Percentiles rank a stretch among this genome's conserved stretches.
Conservation (phyloP, 2,113 vertebrate species). For the Campylomormyrus tamandua region DNA sequence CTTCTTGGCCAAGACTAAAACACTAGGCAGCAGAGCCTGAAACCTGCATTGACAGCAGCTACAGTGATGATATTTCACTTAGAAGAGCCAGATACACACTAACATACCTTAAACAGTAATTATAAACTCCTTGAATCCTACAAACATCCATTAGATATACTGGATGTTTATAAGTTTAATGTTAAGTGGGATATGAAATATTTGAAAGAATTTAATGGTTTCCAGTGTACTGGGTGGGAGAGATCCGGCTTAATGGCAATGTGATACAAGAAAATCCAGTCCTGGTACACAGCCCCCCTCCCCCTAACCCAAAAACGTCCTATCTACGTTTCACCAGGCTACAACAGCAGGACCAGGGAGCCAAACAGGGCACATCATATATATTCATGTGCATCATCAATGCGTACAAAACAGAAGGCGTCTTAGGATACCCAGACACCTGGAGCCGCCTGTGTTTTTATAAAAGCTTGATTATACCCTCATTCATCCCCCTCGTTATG, state of each 20-base stretch:
- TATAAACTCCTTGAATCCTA: background rate
- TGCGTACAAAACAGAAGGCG: background rate
- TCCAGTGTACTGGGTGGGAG: background rate
- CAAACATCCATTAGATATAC: background rate
- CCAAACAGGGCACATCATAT: background rate
- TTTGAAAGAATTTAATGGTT: background rate
- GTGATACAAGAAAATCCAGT: background rate
- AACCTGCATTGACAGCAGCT: background rate
- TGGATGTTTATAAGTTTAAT: background rate
- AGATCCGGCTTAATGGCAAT: background rate
- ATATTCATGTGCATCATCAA: background rate
- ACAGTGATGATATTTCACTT: background rate
- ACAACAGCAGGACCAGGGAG: background rate
- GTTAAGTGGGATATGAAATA: background rate
- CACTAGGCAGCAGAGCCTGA: background rate
- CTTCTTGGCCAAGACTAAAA: background rate
- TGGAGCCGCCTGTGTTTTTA: background rate
- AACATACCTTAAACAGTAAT: background rate
- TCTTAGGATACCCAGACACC: background rate
- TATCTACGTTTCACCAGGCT: background rate
- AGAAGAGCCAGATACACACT: background rate
- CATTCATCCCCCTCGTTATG: background rate
- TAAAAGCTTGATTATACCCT: background rate
- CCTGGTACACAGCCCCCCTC: background rate
- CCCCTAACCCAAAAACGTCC: background rate